Percentiles rank a stretch among this genome's conserved stretches.
phyloP scores from a whole-genome alignment of 1,140 invertebrate species.

The Manduca sexta region DNA sequence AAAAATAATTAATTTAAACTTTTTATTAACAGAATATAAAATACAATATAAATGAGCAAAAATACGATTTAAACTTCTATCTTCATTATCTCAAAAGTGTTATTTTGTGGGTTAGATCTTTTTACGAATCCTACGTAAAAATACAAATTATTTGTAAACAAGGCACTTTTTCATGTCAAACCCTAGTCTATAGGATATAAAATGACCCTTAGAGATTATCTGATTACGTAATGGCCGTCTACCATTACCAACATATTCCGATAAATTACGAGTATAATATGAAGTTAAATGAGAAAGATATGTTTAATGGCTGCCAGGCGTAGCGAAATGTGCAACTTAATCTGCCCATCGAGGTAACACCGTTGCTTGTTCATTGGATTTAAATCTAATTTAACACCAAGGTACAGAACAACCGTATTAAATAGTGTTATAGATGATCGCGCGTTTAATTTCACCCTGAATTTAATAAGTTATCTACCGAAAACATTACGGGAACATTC shows the following conservation, averaged over 20 bases:
- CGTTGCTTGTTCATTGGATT: constrained; percentile 5
- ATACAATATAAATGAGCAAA: no score
- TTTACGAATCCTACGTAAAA: background rate
- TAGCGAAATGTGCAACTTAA: constrained; percentile 8
- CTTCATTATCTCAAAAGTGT: no score
- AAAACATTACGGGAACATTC: background rate
- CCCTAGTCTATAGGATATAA: no score
- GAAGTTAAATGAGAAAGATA: constrained; percentile 1
- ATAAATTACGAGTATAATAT: background rate
- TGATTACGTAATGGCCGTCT: no score
- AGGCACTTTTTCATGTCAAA: no score
- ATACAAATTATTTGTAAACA: background rate
- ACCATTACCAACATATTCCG: no score
- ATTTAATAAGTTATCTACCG: background rate
- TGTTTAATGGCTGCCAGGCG: constrained; percentile 1
- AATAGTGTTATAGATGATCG: constrained; percentile 2
- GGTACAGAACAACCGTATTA: constrained; percentile 6
- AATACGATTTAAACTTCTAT: no score
- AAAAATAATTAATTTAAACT: no score
- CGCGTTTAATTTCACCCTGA: background rate
- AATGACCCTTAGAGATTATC: no score
- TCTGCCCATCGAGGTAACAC: constrained; percentile 1
- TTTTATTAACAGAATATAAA: no score
- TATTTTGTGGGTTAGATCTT: no score
- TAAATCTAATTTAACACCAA: constrained; percentile 5